phyloP scores from a whole-genome alignment of 2,113 vertebrate species.

The Perognathus longimembris region DNA sequence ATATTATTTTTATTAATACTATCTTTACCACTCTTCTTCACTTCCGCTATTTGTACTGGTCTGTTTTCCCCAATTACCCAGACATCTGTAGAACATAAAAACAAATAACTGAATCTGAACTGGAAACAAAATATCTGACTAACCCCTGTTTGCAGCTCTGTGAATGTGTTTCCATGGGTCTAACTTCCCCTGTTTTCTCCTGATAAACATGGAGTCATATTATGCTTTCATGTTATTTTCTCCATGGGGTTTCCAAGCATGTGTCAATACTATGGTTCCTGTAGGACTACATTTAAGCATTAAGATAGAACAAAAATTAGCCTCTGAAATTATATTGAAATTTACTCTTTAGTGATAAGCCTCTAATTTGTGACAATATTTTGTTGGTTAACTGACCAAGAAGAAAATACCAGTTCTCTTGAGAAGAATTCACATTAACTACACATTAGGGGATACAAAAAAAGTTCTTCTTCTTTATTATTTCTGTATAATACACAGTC shows the following conservation, averaged over 20 bases:
- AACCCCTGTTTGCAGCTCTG: background rate
- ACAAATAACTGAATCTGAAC: background rate
- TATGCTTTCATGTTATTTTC: background rate
- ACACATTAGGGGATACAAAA: background rate
- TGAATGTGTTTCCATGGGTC: background rate
- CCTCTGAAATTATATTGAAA: background rate
- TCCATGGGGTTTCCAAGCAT: background rate
- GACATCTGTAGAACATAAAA: background rate
- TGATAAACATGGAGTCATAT: background rate
- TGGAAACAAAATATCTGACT: background rate
- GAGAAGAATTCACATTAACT: conserved; percentile 22
- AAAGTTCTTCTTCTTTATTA: background rate
- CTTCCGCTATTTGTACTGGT: conserved; percentile 3
- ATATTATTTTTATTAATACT: conserved; percentile 8
- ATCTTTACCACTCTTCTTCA: background rate
- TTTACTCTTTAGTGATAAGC: background rate
- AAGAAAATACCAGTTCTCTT: background rate
- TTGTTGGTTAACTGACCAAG: background rate
- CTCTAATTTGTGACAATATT: background rate
- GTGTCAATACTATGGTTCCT: background rate
- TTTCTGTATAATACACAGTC: background rate
- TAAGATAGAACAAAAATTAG: background rate
- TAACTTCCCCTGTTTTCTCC: background rate
- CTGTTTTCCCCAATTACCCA: background rate
- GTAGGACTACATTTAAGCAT: background rate